These are phyloP conservation scores for Jordanella pulchra DNA, from an alignment of 2,797 vertebrate species.

Conservation along the genomic window DNA sequence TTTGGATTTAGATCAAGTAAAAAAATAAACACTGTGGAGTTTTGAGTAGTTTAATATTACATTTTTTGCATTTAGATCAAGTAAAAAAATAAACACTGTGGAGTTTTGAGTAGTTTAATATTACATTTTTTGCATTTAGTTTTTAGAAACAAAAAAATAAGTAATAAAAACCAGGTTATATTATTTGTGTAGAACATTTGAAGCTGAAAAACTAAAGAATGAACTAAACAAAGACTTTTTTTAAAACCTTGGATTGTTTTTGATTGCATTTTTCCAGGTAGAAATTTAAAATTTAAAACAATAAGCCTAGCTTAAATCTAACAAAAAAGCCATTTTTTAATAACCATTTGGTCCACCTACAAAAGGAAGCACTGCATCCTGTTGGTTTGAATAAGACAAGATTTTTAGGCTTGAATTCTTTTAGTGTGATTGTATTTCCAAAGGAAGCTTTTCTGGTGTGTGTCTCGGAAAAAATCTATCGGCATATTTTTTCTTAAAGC, in stretches of 20 bases:
- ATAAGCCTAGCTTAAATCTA: background rate
- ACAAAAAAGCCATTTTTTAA: background rate
- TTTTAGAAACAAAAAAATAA: too few species aligned
- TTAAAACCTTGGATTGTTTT: too few species aligned
- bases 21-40: too few species aligned
- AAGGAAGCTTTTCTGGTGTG: background rate
- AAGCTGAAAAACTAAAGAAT: too few species aligned
- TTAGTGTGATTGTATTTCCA: conserved; percentile 10
- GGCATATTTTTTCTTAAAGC: conserved; percentile 22
- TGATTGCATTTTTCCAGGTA: background rate
- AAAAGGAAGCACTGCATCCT: conserved; percentile 4
- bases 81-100: too few species aligned
- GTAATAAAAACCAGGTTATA: too few species aligned
- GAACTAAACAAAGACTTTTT: background rate
- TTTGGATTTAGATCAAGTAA: too few species aligned
- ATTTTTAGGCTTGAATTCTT: background rate
- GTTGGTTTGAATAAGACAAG: background rate
- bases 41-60: too few species aligned
- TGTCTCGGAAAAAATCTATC: conserved; percentile 3
- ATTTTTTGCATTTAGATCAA: too few species aligned
- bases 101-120: too few species aligned
- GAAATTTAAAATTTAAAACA: background rate
- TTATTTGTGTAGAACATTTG: too few species aligned
- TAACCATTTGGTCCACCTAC: background rate
- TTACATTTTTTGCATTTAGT: too few species aligned